phyloP scores from a whole-genome alignment of 2,797 vertebrate genomes.

The Catostomus latipinnis region DNA sequence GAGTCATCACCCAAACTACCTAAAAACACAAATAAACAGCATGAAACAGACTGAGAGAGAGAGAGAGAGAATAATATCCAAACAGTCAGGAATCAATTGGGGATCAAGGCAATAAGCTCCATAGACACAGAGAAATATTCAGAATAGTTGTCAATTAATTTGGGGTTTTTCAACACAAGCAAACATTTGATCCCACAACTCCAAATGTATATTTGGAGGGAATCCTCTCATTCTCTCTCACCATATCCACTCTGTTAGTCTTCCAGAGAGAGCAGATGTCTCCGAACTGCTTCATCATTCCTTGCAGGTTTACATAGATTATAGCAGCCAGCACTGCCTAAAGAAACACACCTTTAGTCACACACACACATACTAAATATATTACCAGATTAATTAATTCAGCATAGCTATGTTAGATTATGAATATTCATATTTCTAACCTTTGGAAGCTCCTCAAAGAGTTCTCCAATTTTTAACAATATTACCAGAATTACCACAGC shows the following conservation, averaged over 20 bases:
- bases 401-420: background rate
- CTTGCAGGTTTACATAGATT: conserved; percentile 89
- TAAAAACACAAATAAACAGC: conserved; percentile 60
- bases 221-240: conserved; percentile 66
- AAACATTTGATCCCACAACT: no score
- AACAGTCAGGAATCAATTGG: background rate
- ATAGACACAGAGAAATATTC: no score
- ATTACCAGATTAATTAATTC: conserved; percentile 27
- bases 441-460: conserved; percentile 92
- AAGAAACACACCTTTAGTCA: conserved; percentile 32
- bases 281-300: conserved; percentile 90
- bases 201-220: no score
- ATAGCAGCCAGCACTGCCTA: conserved; percentile 91
- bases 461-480: conserved; percentile 87
- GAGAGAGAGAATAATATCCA: background rate
- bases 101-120: no score
- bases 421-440: conserved; percentile 67
- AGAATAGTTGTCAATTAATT: no score
- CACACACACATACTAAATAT: background rate
- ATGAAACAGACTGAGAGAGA: background rate
- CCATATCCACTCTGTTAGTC: conserved; percentile 87
- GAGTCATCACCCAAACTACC: conserved; percentile 91
- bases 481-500: conserved; percentile 89
- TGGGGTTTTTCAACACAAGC: no score
- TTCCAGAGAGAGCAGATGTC: conserved; percentile 87